Conservation (phyloP, 92 coral and sea anemone species). For the Bergia puertoricense region DNA sequence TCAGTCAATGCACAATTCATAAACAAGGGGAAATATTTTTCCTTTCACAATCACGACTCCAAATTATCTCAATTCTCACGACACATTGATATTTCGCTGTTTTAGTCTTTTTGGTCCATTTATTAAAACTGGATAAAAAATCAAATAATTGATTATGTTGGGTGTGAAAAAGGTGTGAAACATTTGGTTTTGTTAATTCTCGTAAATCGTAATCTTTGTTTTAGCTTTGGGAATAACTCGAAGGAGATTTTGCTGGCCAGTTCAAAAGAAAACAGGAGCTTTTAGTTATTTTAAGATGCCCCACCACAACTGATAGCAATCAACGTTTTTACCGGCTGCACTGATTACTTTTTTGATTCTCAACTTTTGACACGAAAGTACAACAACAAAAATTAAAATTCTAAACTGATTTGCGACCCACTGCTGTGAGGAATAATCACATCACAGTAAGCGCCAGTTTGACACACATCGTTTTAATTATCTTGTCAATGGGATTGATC, state of each 20-base stretch:
- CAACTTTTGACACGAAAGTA: neutral
- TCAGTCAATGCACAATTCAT: neutral
- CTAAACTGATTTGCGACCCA: neutral
- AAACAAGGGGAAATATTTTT: neutral
- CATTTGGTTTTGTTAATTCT: constrained; percentile 1
- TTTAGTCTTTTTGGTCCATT: neutral
- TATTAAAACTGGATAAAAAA: neutral
- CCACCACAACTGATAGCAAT: constrained; percentile 1
- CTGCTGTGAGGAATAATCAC: neutral
- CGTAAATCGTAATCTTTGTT: constrained; percentile 1
- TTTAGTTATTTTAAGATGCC: neutral
- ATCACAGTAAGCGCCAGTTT: constrained; percentile 9
- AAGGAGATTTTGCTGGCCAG: neutral
- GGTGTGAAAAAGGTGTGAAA: constrained; percentile 10
- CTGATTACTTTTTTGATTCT: neutral
- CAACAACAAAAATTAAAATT: neutral
- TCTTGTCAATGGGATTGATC: constrained; percentile 33
- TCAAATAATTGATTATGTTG: neutral
- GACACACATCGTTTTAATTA: neutral
- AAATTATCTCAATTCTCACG: neutral
- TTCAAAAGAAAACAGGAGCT: neutral
- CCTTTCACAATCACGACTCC: neutral
- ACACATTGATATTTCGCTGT: too few species aligned
- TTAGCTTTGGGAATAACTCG: neutral
- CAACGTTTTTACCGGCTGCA: neutral